Base-by-base conservation (phyloP, 2,113 vertebrate species). In the Rhynchomys soricoides region DNA sequence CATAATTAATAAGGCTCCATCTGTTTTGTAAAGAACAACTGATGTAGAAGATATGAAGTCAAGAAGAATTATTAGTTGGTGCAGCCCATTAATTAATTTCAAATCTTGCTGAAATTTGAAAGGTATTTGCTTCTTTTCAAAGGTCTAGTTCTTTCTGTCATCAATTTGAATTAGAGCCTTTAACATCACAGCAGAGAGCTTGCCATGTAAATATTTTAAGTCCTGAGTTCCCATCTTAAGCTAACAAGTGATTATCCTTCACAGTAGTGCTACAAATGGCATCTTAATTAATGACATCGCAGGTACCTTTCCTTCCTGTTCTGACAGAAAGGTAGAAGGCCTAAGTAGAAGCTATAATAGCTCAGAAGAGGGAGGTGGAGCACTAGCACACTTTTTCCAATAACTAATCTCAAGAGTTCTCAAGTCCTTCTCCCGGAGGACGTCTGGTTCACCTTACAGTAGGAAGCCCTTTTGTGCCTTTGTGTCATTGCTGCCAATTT, bases 201-300 rank as follows among this genome's bases (percentile, higher is more conserved):
- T 93, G 55, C 50, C 77, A 50, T 70, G n/a, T 89, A 93, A 96
- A 95, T 94, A 94, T 86, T 95, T 93, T 70, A 79, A 92, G 68
- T 88, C 31, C 19, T 79, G 90, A 79, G n/a, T 86, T 91, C 89
- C 64, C 15, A 40, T 89, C 68, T 66, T 89, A 89, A 90, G 68
- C 59, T 86, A 89, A 92, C 4, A 71, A 82, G 81, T 74, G 75
- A 95, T 91, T 91, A 86, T 83, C 29, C 43, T 90, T 93, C 73
- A 95, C 5, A 66, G 45, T 1, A 62, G 48, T 75, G 74, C 64
- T 75, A 83, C 75, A 74, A 94, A 95, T 83, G 10, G 6, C 70
- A 10, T 81, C 68, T 88, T 93, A 91, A 93, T 93, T 95, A 90
- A 88, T 93, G 74, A 71, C 64, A 59, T 29, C 24, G 71, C 66